These are phyloP conservation scores for Babyrousa celebensis DNA, from an alignment of 2,797 vertebrate species.

Conservation along the genomic window DNA sequence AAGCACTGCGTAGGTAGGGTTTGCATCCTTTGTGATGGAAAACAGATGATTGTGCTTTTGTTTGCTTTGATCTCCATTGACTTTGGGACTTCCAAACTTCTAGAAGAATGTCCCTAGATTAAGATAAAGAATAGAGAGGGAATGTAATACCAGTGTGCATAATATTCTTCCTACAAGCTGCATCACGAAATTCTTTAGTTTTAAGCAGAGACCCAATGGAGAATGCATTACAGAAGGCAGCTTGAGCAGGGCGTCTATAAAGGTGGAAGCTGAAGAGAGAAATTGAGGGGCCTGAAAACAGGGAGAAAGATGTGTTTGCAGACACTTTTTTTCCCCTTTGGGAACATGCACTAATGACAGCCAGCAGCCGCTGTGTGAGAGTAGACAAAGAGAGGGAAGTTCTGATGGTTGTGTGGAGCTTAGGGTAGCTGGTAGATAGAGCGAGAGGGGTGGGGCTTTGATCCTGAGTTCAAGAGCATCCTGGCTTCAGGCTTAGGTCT, in stretches of 20 bases:
- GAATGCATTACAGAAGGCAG: not conserved
- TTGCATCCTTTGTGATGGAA: not conserved
- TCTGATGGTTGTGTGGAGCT: not conserved
- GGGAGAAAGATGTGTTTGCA: constrained; percentile 3
- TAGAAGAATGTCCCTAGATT: constrained; percentile 40
- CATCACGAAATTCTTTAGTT: constrained; percentile 7
- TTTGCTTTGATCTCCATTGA: constrained; percentile 36
- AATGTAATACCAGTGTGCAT: constrained; percentile 52
- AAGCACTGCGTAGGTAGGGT: not conserved
- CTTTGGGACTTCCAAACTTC: constrained; percentile 51
- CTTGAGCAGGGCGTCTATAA: not conserved
- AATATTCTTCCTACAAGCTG: constrained; percentile 41
- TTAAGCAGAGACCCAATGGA: not conserved
- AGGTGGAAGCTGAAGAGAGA: not conserved
- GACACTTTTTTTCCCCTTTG: not conserved
- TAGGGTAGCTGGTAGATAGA: not conserved
- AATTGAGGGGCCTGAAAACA: not conserved
- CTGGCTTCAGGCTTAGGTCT: not conserved
- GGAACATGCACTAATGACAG: not conserved
- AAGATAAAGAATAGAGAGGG: constrained; percentile 66
- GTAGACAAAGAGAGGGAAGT: not conserved
- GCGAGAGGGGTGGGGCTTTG: not conserved
- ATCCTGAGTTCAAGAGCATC: not conserved
- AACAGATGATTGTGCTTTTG: not conserved
- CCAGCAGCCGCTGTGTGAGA: not conserved